Base-by-base conservation (phyloP, 2,113 vertebrate species). In the Heterotis niloticus region DNA sequence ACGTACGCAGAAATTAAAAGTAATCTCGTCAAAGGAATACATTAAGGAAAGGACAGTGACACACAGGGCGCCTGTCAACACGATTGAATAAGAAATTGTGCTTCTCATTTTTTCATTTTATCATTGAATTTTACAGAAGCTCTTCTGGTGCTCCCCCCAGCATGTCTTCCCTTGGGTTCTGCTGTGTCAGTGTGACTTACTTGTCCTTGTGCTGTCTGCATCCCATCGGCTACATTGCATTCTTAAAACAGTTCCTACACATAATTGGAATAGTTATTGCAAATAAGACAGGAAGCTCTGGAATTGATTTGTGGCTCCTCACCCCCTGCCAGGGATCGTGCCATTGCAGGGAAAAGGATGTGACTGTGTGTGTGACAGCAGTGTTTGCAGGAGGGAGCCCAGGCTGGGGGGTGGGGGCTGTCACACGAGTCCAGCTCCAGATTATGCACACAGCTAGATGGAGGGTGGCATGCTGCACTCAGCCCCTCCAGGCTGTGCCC, bases 391-490 rank as follows among this genome's bases (percentile, higher is more conserved):
- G 44, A 59, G 75, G 26, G 60, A 34, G 79, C 67, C 71, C 65
- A 20, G 68, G 52, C 34, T 44, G 66, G 76, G 13, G 76, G 80
- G 10, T 5, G 70, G 60, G 65, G 10, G 66, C 44, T 75, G 79
- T 86, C 83, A 80, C 79, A 80, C 80, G 57, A 81, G 75, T 76
- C 20, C 64, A 28, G 51, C 29, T 29, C 78, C 64, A 68, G 52
- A 80, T 75, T 72, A 76, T 44, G 7, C 79, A 80, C 75, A 80
- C 73, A 65, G 79, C 79, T 44, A 18, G 26, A 62, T 17, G 68
- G 69, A 24, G 65, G 24, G n/a, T 26, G 3, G 65, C 65, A 54
- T 52, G 18, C 7, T 44, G 34, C 34, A 44, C 34, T 2, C 34
- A 44, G 34, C 34, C 2, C 34, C 34, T 7, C 34, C 34, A 44